Percentiles rank a stretch among this genome's conserved stretches.
These are phyloP conservation scores for Aphelenchoides fujianensis DNA, from an alignment of 1,140 invertebrate genomes.

Conservation along the genomic window DNA sequence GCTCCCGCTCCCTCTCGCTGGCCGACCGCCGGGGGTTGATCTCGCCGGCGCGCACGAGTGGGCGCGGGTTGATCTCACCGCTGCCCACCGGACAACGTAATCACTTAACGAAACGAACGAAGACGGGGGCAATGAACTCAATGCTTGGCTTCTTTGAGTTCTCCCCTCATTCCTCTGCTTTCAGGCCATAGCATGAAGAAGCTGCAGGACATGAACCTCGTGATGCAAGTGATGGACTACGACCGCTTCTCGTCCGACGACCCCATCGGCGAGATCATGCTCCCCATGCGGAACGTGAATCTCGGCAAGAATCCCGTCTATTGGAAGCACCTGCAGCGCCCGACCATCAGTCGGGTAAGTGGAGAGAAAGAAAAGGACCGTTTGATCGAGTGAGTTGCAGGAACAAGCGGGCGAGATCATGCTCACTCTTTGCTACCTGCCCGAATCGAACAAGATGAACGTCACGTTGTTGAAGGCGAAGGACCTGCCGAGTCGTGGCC, in stretches of 20 bases:
- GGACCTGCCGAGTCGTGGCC: slow-evolving; percentile 39
- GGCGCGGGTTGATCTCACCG: slow-evolving; percentile 48
- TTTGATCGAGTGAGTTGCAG: slow-evolving; percentile 63
- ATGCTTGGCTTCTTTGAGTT: too few species aligned
- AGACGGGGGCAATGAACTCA: too few species aligned
- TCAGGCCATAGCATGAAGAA: slow-evolving; percentile 87
- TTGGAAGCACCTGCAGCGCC: slow-evolving; percentile 57
- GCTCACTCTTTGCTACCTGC: slow-evolving; percentile 75
- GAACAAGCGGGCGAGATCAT: slow-evolving; percentile 75
- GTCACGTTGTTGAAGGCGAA: slow-evolving; percentile 70
- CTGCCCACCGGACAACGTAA: slow-evolving; percentile 43
- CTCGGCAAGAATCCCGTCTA: slow-evolving; percentile 57
- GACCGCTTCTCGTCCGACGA: slow-evolving; percentile 89
- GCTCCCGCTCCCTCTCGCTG: slow-evolving; percentile 49
- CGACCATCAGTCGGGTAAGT: slow-evolving; percentile 43
- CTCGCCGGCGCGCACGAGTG: slow-evolving; percentile 36
- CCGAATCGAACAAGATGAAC: slow-evolving; percentile 74
- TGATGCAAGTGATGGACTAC: slow-evolving; percentile 91
- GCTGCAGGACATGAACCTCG: slow-evolving; percentile 81
- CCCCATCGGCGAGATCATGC: slow-evolving; percentile 89
- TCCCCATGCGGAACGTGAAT: slow-evolving; percentile 83
- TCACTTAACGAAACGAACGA: slow-evolving; percentile 20
- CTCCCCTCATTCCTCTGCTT: slow-evolving; percentile 45
- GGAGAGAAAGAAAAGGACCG: neutral
- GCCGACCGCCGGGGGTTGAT: slow-evolving; percentile 53